Conservation (phyloP, 53 echinoderm and acorn worm species). For the Actinopyga echinites region DNA sequence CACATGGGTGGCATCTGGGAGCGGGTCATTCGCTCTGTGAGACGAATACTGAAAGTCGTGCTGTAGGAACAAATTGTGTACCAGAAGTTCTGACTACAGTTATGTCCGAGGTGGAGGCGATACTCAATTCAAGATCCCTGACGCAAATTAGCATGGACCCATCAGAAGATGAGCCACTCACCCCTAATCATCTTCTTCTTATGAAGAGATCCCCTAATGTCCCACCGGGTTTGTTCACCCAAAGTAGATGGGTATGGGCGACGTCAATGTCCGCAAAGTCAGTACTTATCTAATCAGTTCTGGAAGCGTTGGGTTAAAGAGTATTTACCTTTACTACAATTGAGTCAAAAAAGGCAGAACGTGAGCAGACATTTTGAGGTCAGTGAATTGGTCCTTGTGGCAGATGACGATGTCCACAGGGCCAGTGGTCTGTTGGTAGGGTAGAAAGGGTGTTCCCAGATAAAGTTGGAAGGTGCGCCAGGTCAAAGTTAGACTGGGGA, state of each 20-base stretch:
- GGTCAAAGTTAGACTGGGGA: no score
- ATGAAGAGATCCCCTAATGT: neutral
- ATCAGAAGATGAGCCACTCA: conserved; percentile 39
- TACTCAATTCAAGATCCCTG: conserved; percentile 51
- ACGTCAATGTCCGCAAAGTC: conserved; percentile 50
- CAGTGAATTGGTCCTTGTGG: conserved; percentile 42
- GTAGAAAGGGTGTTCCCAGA: neutral
- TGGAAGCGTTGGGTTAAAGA: conserved; percentile 62
- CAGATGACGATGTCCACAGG: conserved; percentile 17
- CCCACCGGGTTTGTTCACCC: conserved; percentile 31
- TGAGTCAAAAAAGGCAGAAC: conserved; percentile 35
- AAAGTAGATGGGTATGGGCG: conserved; percentile 34
- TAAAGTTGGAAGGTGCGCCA: no score
- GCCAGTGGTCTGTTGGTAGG: conserved; percentile 42
- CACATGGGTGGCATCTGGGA: conserved; percentile 71
- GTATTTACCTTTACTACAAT: conserved; percentile 57
- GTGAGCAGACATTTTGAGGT: conserved; percentile 24
- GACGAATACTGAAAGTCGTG: conserved; percentile 41
- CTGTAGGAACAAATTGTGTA: conserved; percentile 31
- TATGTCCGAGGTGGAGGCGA: conserved; percentile 58
- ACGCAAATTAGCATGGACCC: conserved; percentile 46
- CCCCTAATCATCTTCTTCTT: conserved; percentile 56
- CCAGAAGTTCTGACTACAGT: conserved; percentile 49
- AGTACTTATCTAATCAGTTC: conserved; percentile 47
- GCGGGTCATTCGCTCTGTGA: conserved; percentile 41